Evolutionary conservation across 2,113 vertebrate species (phyloP).

Genomic region (Galemys pyrenaicus): DNA sequence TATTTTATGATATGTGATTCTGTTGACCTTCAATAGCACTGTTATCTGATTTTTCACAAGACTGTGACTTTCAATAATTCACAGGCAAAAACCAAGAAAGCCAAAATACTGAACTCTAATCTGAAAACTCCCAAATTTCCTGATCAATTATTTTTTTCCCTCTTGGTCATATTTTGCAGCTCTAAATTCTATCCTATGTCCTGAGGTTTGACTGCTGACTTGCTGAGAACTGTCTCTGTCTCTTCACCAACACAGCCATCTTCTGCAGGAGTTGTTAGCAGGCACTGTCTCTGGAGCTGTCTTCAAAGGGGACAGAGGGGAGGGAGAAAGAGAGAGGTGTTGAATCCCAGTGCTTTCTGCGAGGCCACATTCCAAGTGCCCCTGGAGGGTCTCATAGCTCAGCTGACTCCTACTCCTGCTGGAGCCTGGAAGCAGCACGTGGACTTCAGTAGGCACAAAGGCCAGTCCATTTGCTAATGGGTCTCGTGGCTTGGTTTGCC

Average conservation of each 20-base stretch:
- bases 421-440: not conserved
- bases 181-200: not conserved
- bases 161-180: not conserved
- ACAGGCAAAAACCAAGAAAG: not conserved
- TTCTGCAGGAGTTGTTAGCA: not conserved
- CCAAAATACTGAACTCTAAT: not conserved
- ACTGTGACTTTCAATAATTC: not conserved
- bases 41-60: not conserved
- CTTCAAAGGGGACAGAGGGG: not conserved
- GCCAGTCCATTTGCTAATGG: not conserved
- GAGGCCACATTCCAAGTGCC: not conserved
- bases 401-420: not conserved
- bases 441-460: not conserved
- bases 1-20: not conserved
- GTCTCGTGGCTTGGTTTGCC: not conserved
- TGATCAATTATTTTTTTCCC: too few relatives aligned
- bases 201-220: not conserved
- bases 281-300: not conserved
- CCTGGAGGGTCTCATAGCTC: not conserved
- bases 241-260: not conserved
- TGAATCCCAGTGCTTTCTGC: too few relatives aligned
- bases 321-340: not conserved
- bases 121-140: not conserved
- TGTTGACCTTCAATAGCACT: not conserved
- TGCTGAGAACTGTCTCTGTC: not conserved